Conservation (phyloP, 1,140 invertebrate genomes). For the Callitettix versicolor region DNA sequence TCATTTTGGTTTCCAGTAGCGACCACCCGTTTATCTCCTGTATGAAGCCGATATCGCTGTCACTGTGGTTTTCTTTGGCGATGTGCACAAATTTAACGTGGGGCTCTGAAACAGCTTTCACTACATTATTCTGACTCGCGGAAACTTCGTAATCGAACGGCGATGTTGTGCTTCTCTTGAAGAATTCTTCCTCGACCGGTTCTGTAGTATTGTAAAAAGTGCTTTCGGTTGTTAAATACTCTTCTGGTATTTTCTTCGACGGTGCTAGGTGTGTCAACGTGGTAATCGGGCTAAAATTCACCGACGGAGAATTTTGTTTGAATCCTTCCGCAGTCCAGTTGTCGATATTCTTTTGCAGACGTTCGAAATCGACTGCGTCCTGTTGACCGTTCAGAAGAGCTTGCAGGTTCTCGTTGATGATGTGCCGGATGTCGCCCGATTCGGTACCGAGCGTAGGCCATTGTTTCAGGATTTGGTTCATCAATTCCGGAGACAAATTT, state of each 20-base stretch:
- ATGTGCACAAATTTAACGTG: constrained; percentile 24
- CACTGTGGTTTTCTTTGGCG: background rate
- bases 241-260: constrained; percentile 62
- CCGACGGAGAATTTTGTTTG: constrained; percentile 28
- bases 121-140: constrained; percentile 36
- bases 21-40: constrained; percentile 21
- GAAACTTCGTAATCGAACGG: constrained; percentile 42
- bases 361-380: constrained; percentile 52
- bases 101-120: constrained; percentile 24
- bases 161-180: constrained; percentile 9
- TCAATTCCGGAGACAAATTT: constrained; percentile 27
- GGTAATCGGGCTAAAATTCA: constrained; percentile 11
- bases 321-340: constrained; percentile 73
- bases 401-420: constrained; percentile 31
- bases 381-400: constrained; percentile 30
- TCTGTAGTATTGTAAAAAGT: constrained; percentile 27
- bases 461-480: constrained; percentile 29
- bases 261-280: constrained; percentile 36
- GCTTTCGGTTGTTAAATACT: constrained; percentile 55
- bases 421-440: constrained; percentile 27
- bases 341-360: constrained; percentile 70
- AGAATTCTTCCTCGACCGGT: constrained; percentile 22
- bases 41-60: background rate
- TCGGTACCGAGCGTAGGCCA: background rate
- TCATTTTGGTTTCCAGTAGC: constrained; percentile 23